These are phyloP conservation scores for Eurypyga helias DNA, from an alignment of 2,113 vertebrate genomes.

Conservation along the genomic window DNA sequence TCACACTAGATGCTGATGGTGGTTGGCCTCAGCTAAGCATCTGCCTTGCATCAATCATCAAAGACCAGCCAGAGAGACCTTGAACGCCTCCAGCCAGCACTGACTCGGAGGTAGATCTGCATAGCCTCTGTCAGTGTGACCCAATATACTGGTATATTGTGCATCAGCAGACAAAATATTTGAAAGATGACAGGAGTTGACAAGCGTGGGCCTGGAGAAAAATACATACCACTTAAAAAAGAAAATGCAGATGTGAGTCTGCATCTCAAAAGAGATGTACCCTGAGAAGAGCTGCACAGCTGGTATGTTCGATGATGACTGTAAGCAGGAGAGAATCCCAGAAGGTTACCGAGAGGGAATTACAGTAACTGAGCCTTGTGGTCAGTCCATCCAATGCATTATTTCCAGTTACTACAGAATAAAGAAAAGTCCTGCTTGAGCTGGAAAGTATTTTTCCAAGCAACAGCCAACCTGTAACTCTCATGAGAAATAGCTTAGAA, in stretches of 20 bases:
- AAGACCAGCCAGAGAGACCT: not conserved
- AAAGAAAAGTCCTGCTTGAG: not conserved
- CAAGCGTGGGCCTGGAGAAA: not conserved
- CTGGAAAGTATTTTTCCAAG: not conserved
- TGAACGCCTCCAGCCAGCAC: not conserved
- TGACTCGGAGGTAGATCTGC: not conserved
- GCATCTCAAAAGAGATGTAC: not conserved
- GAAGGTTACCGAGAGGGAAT: not conserved
- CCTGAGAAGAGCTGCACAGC: not conserved
- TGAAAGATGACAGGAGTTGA: not conserved
- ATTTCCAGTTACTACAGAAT: not conserved
- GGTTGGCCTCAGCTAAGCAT: not conserved
- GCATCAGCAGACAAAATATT: accelerated
- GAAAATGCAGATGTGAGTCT: not conserved
- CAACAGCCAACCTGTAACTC: not conserved
- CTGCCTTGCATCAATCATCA: not conserved
- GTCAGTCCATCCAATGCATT: not conserved
- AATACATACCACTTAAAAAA: not conserved
- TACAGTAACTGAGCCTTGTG: not conserved
- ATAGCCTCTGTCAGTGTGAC: not conserved
- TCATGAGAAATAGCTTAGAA: not conserved
- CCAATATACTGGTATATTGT: accelerated
- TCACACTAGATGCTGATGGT: not conserved
- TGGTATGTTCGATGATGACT: accelerated
- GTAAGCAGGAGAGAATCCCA: not conserved